Conservation (phyloP, 2,888 invertebrate genomes). For the Parapristionchus giblindavisi region DNA sequence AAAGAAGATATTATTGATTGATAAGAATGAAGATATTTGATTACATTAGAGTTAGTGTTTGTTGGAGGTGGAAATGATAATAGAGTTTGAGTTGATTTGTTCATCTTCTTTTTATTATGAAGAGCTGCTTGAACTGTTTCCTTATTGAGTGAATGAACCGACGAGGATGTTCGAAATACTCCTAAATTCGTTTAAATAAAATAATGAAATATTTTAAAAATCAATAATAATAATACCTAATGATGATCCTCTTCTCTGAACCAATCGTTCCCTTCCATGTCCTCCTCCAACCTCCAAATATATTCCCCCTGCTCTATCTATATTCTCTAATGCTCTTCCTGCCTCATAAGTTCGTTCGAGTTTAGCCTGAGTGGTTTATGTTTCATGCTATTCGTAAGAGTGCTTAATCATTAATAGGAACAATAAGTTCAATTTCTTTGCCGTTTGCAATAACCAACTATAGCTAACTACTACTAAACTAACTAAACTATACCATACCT, state of each 20-base stretch:
- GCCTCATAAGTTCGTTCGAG: conserved; percentile 63
- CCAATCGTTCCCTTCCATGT: conserved; percentile 30
- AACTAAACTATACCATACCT: conserved; percentile 72
- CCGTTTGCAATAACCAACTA: neutral
- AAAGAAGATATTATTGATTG: neutral
- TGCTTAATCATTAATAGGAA: neutral
- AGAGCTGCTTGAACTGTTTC: conserved; percentile 52
- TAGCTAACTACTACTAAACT: neutral
- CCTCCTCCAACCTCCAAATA: conserved; percentile 26
- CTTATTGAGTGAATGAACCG: conserved; percentile 46
- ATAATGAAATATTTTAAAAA: neutral
- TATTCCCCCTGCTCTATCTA: conserved; percentile 34
- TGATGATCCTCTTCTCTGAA: conserved; percentile 32
- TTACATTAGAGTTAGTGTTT: conserved; percentile 42
- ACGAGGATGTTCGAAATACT: conserved; percentile 49
- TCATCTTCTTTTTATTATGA: conserved; percentile 42
- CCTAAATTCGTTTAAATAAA: conserved; percentile 39
- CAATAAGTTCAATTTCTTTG: neutral
- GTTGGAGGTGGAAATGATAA: conserved; percentile 62
- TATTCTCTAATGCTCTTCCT: conserved; percentile 42
- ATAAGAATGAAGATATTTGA: neutral
- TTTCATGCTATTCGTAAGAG: too few relatives aligned
- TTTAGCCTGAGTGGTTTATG: conserved; percentile 53
- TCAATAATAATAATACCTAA: neutral
- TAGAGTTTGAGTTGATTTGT: conserved; percentile 60